Percentiles rank a stretch among this genome's conserved stretches.
Evolutionary conservation across 2,888 invertebrate genomes (phyloP).

Genomic region (Tipula unca): DNA sequence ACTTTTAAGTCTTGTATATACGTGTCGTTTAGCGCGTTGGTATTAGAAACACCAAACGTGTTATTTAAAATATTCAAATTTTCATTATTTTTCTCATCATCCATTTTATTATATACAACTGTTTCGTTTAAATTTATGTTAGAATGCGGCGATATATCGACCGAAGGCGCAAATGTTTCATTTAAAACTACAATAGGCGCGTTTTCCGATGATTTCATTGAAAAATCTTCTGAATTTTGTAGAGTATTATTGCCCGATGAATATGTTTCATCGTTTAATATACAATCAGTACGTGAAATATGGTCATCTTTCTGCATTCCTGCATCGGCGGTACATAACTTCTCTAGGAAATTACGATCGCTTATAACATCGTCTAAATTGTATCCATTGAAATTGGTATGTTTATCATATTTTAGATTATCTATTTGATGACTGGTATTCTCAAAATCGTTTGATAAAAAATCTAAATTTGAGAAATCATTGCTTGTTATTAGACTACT

Average conservation of each 20-base stretch:
- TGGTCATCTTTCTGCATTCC: slow-evolving; percentile 38
- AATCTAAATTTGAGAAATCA: slow-evolving; percentile 33
- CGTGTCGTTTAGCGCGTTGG: background rate
- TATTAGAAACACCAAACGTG: slow-evolving; percentile 24
- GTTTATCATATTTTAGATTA: background rate
- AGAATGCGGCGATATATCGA: background rate
- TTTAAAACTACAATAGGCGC: background rate
- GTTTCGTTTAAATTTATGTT: slow-evolving; percentile 9
- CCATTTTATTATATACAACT: slow-evolving; percentile 22
- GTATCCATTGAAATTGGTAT: slow-evolving; percentile 30
- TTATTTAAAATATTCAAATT: slow-evolving; percentile 25
- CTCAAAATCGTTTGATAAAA: slow-evolving; percentile 24
- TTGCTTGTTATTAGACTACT: slow-evolving; percentile 40
- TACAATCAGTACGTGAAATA: slow-evolving; percentile 34
- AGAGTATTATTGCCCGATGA: slow-evolving; percentile 37
- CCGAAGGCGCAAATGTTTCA: background rate
- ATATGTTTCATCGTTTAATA: background rate
- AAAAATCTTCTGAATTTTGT: slow-evolving; percentile 33
- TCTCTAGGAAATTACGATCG: slow-evolving; percentile 37
- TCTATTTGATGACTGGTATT: background rate
- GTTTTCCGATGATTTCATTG: background rate
- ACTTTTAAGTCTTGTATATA: background rate
- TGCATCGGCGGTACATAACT: slow-evolving; percentile 38
- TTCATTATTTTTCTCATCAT: slow-evolving; percentile 22
- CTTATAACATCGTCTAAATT: slow-evolving; percentile 37